These are phyloP conservation scores for Falco peregrinus DNA, from an alignment of 2,797 vertebrate species.

Conservation along the genomic window DNA sequence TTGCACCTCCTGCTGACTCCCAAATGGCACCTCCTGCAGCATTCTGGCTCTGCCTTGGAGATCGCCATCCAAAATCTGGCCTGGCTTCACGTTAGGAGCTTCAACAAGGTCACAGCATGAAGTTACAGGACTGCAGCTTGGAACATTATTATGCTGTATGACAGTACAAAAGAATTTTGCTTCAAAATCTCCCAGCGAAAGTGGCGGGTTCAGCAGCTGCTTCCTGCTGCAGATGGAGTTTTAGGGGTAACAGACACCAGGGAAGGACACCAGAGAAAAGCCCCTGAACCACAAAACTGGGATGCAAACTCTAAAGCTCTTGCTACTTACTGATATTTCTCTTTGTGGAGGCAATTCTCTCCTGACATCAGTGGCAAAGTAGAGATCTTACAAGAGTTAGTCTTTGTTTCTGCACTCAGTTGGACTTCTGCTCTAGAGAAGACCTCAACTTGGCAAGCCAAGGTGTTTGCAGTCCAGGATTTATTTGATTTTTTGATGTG, in stretches of 20 bases:
- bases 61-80: not conserved
- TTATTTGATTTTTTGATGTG: not conserved
- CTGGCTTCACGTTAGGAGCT: constrained; percentile 5
- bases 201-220: not conserved
- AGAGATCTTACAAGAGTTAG: not conserved
- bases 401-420: not conserved
- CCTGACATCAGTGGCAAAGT: not conserved
- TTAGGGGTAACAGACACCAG: not conserved
- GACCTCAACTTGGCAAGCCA: not conserved
- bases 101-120: constrained; percentile 40
- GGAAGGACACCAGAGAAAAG: not conserved
- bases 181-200: not conserved
- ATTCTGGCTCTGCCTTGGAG: constrained; percentile 23
- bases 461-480: not conserved
- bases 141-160: not conserved
- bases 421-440: not conserved
- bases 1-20: constrained; percentile 29
- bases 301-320: not conserved
- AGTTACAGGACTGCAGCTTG: not conserved
- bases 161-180: not conserved
- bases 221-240: not conserved
- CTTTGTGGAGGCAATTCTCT: not conserved
- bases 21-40: constrained; percentile 47
- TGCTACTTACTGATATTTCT: not conserved
- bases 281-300: not conserved